Conservation (phyloP, 1,140 invertebrate species). For the Nylanderia fulva region DNA sequence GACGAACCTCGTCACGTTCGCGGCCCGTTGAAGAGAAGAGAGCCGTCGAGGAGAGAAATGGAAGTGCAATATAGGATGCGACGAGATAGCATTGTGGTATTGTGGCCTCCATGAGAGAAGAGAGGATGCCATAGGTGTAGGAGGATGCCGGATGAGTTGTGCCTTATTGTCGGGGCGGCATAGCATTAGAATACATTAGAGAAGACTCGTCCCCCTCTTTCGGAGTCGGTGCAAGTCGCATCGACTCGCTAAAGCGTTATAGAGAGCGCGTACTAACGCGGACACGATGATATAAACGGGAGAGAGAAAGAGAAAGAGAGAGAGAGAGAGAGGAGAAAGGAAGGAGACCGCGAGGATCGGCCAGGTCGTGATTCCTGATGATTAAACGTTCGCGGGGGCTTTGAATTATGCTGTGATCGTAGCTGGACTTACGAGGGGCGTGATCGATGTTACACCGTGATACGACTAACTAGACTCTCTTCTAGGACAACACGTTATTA, state of each 20-base stretch:
- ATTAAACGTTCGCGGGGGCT: constrained; percentile 79
- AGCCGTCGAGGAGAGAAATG: constrained; percentile 57
- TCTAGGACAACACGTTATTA: constrained; percentile 73
- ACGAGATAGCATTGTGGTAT: constrained; percentile 70
- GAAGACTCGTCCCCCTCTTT: constrained; percentile 30
- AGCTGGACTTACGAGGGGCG: constrained; percentile 75
- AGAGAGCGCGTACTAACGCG: constrained; percentile 59
- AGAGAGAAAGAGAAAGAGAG: neutral
- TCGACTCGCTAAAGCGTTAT: constrained; percentile 39
- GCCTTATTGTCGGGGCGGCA: constrained; percentile 83
- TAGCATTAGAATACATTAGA: constrained; percentile 83
- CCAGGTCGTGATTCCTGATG: constrained; percentile 76
- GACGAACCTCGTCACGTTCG: constrained; percentile 53
- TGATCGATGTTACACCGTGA: constrained; percentile 75
- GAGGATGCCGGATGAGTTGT: constrained; percentile 81
- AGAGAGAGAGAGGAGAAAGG: neutral
- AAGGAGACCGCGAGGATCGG: constrained; percentile 57
- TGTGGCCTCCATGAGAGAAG: constrained; percentile 54
- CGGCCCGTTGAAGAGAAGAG: constrained; percentile 14
- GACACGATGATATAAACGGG: neutral
- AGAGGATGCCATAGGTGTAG: constrained; percentile 76
- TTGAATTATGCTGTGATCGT: constrained; percentile 76
- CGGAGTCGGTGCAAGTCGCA: constrained; percentile 25
- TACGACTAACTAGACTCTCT: constrained; percentile 76
- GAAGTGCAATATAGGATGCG: constrained; percentile 61